Conservation (phyloP, 2,888 invertebrate species). For the Proisotoma minuta region DNA sequence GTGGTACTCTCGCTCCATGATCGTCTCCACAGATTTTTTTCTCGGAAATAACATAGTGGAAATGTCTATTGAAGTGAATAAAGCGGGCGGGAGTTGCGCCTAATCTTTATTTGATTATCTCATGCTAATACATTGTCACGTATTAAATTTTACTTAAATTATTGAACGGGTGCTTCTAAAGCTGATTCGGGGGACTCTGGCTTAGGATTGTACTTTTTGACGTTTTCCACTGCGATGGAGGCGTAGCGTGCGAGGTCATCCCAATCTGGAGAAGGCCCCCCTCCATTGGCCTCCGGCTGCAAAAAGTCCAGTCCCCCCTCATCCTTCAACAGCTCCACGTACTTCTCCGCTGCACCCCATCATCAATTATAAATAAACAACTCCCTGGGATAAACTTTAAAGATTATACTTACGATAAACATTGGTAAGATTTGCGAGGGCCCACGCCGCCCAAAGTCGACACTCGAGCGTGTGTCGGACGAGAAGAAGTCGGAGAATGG, state of each 20-base stretch:
- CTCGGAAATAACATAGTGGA: slow-evolving; percentile 54
- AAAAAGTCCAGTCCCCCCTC: slow-evolving; percentile 68
- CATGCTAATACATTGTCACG: too few species aligned
- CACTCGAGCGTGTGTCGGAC: slow-evolving; percentile 83
- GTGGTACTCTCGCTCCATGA: slow-evolving; percentile 47
- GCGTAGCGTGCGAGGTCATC: background rate
- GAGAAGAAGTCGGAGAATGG: slow-evolving; percentile 77
- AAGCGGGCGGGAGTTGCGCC: too few species aligned
- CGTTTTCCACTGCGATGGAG: background rate
- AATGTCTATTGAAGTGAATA: slow-evolving; percentile 53
- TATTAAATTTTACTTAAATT: too few species aligned
- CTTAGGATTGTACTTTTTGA: too few species aligned
- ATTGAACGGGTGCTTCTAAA: too few species aligned
- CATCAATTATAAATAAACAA: slow-evolving; percentile 1
- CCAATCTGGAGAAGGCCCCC: background rate
- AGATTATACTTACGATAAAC: slow-evolving; percentile 74
- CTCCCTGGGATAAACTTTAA: background rate
- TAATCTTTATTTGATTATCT: too few species aligned
- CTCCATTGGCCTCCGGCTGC: background rate
- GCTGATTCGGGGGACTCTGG: too few species aligned
- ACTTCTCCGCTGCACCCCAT: slow-evolving; percentile 71
- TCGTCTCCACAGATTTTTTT: slow-evolving; percentile 55
- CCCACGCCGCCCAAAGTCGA: slow-evolving; percentile 97
- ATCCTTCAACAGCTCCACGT: slow-evolving; percentile 77
- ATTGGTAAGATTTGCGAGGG: slow-evolving; percentile 88